Base-by-base conservation (phyloP, 2,888 invertebrate genomes). In the Brenthis ino region DNA sequence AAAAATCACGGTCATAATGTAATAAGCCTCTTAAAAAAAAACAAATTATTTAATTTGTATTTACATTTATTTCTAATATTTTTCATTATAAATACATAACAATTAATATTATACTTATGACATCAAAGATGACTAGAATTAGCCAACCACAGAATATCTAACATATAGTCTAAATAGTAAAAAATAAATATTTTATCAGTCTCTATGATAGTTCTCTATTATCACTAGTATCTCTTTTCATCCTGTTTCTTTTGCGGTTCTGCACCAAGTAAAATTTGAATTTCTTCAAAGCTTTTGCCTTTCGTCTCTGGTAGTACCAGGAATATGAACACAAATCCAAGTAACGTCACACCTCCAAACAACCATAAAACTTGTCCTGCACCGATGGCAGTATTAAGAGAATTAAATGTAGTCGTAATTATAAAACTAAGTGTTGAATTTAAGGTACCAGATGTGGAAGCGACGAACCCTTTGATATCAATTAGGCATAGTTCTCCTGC, bases 351-450 rank as follows among this genome's bases (percentile, higher is more conserved):
- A 0, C 86, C 94, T 1, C 95, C 94, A 79, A 97, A 97, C 53
- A 96, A 83, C 95, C 96, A 97, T 84, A 96, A 97, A 37, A 96
- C 95, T 71, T 93, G 93, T 50, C 95, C 95, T 1, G 87, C 80
- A 0, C 95, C 95, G 33, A 96, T 89, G 0, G 90, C 81, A 0
- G 71, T 64, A 55, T 93, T 94, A 64, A 97, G 77, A 43, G 95
- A 92, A 53, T 88, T 85, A 76, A 95, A 97, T 37, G 95, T 95
- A 78, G 95, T 96, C 0, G 97, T 97, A 0, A 97, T 95, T 0
- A 97, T 79, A 83, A 97, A 97, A 56, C 96, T 96, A 76, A 96
- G 90, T n/a, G 96, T 84, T 97, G 97, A 97, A 84, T 97, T 98
- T 64, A 96, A 94, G 0, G 97, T 94, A 24, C 97, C 96, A 0